Conservation (phyloP, 1,140 invertebrate genomes). For the Drosophila ercepeae region DNA sequence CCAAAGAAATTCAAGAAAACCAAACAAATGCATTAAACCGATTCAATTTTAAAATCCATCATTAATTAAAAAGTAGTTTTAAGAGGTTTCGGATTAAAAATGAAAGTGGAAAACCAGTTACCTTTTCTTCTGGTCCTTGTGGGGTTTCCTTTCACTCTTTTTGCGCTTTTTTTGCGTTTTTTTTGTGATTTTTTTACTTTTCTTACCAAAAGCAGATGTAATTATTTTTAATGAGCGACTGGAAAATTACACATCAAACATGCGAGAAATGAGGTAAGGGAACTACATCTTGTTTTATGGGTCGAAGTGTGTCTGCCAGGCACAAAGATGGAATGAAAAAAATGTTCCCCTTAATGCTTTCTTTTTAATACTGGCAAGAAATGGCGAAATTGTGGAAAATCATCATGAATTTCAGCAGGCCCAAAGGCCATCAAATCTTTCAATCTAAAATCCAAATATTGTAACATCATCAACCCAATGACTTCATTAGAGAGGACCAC, state of each 20-base stretch:
- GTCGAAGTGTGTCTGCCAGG: slow-evolving; percentile 53
- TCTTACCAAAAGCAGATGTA: slow-evolving; percentile 75
- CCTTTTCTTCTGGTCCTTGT: slow-evolving; percentile 50
- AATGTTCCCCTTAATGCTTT: slow-evolving; percentile 30
- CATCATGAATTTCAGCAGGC: slow-evolving; percentile 25
- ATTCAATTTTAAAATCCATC: slow-evolving; percentile 3
- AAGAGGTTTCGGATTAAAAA: slow-evolving; percentile 10
- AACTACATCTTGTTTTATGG: slow-evolving; percentile 42
- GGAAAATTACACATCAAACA: slow-evolving; percentile 80
- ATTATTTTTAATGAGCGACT: slow-evolving; percentile 81
- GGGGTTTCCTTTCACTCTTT: slow-evolving; percentile 19
- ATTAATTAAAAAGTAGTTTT: slow-evolving; percentile 20
- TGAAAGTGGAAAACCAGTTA: slow-evolving; percentile 27
- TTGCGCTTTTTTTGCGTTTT: too few species aligned
- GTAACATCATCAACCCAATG: slow-evolving; percentile 57
- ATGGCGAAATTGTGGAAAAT: slow-evolving; percentile 44
- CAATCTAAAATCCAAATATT: slow-evolving; percentile 64
- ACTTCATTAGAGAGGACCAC: slow-evolving; percentile 39
- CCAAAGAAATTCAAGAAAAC: too few species aligned
- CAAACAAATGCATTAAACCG: too few species aligned
- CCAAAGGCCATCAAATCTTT: slow-evolving; percentile 49
- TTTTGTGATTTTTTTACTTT: slow-evolving; percentile 25
- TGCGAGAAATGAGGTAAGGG: slow-evolving; percentile 13
- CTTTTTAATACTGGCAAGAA: slow-evolving; percentile 20
- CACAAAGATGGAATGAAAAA: slow-evolving; percentile 11